These are phyloP conservation scores for Frieseomelitta varia DNA, from an alignment of 1,140 invertebrate species.

Conservation along the genomic window DNA sequence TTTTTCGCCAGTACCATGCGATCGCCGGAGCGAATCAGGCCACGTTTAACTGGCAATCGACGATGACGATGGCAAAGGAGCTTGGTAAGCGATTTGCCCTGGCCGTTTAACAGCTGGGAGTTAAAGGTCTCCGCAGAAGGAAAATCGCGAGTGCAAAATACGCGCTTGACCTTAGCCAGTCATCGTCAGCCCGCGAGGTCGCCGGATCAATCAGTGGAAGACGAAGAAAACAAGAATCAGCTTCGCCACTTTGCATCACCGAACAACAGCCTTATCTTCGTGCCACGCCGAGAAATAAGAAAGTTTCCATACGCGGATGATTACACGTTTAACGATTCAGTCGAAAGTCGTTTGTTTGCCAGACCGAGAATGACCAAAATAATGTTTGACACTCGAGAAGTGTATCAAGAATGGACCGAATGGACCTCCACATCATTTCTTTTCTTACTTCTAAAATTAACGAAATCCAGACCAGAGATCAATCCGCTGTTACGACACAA, in stretches of 20 bases:
- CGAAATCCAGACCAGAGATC: not conserved
- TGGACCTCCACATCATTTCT: too few relatives aligned
- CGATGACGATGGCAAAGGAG: not conserved
- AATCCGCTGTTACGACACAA: not conserved
- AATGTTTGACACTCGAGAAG: too few relatives aligned
- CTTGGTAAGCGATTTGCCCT: not conserved
- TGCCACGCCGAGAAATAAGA: not conserved
- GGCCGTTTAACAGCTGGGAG: not conserved
- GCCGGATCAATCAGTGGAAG: slow-evolving; percentile 49
- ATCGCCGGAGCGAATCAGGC: not conserved
- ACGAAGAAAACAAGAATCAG: slow-evolving; percentile 52
- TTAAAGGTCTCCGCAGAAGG: not conserved
- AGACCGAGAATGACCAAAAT: not conserved
- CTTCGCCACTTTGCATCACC: slow-evolving; percentile 22
- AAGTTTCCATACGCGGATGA: slow-evolving; percentile 28
- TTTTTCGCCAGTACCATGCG: not conserved
- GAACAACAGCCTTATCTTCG: slow-evolving; percentile 10
- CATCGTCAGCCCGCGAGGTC: slow-evolving; percentile 48
- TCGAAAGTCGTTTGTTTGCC: not conserved
- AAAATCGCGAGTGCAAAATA: slow-evolving; percentile 46
- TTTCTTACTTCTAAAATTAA: not conserved
- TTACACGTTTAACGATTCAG: not conserved
- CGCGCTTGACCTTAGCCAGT: slow-evolving; percentile 60
- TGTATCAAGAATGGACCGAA: too few relatives aligned
- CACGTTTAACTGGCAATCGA: not conserved